Evolutionary conservation across 2,113 vertebrate genomes (phyloP).

Genomic region (Embiotoca jacksoni): DNA sequence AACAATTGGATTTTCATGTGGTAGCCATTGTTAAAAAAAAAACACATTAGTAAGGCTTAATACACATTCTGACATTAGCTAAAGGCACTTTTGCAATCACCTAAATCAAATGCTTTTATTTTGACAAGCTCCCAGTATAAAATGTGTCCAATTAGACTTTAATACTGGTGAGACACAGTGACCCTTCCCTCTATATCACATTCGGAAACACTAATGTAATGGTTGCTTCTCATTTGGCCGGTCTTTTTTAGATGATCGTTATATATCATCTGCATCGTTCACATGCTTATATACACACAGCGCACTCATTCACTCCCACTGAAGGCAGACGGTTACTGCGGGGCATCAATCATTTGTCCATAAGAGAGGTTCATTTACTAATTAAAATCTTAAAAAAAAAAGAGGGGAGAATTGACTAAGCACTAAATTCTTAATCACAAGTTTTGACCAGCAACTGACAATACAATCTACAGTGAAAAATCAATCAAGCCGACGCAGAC

Average conservation of each 20-base stretch:
- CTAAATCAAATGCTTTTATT: conserved; percentile 69
- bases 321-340: conserved; percentile 82
- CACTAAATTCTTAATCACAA: conserved; percentile 89
- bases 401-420: conserved; percentile 89
- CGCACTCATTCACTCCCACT: conserved; percentile 68
- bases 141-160: conserved; percentile 79
- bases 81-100: conserved; percentile 53
- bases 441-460: conserved; percentile 81
- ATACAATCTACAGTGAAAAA: conserved; percentile 81
- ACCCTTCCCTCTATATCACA: conserved; percentile 66
- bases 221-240: conserved; percentile 72
- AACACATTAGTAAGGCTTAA: conserved; percentile 46
- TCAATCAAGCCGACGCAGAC: conserved; percentile 77
- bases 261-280: conserved; percentile 75
- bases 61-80: conserved; percentile 59
- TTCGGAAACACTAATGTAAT: conserved; percentile 79
- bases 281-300: conserved; percentile 69
- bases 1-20: conserved; percentile 20
- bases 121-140: conserved; percentile 77
- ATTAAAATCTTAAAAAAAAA: conserved; percentile 92
- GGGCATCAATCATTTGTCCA: conserved; percentile 91
- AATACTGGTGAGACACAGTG: conserved; percentile 73
- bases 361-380: conserved; percentile 93
- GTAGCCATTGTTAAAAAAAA: conserved; percentile 16
- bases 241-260: conserved; percentile 67